Percentiles rank a stretch among this genome's conserved stretches.
Evolutionary conservation across 2,113 vertebrate species (phyloP).

Genomic region (Eonycteris spelaea): DNA sequence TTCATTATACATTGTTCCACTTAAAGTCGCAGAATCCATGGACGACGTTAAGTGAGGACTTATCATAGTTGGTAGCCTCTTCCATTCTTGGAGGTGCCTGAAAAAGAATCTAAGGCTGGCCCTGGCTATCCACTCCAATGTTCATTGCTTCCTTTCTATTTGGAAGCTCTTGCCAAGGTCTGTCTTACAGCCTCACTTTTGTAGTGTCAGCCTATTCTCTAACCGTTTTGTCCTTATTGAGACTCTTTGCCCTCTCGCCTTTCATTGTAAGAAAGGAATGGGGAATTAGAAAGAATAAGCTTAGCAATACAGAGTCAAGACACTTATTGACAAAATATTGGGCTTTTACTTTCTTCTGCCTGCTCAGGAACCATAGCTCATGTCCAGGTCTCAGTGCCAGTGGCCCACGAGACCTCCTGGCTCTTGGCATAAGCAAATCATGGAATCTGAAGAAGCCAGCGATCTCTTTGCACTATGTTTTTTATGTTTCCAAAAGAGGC

Average conservation of each 20-base stretch:
- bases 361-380: not conserved
- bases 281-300: not conserved
- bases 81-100: not conserved
- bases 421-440: not conserved
- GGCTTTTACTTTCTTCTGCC: not conserved
- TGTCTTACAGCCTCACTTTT: not conserved
- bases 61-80: not conserved
- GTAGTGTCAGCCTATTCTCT: not conserved
- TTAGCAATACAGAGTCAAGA: not conserved
- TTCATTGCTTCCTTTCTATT: not conserved
- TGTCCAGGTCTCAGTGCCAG: not conserved
- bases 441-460: not conserved
- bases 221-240: not conserved
- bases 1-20: too few species aligned
- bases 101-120: not conserved
- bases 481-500: conserved; percentile 4
- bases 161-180: not conserved
- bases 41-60: not conserved
- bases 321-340: not conserved
- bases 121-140: not conserved
- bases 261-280: not conserved
- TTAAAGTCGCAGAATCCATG: not conserved
- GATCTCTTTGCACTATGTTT: not conserved
- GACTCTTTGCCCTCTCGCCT: not conserved
- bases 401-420: not conserved